These are phyloP conservation scores for Syncerus caffer DNA, from an alignment of 2,797 vertebrate genomes.

Conservation along the genomic window DNA sequence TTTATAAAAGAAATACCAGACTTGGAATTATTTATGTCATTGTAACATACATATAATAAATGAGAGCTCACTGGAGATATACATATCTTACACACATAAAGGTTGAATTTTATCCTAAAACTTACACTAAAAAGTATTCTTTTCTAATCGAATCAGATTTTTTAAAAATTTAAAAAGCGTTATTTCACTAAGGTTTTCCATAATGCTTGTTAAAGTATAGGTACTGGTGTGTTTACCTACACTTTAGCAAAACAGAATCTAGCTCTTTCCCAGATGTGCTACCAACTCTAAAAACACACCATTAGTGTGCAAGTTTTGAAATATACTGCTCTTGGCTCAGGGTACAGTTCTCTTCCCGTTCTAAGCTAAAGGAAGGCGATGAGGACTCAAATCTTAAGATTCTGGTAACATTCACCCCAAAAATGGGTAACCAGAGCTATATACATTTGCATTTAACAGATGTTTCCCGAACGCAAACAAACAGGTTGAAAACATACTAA, in stretches of 20 bases:
- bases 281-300: not conserved
- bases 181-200: not conserved
- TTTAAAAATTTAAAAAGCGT: not conserved
- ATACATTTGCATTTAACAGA: conserved; percentile 85
- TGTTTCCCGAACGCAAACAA: conserved; percentile 85
- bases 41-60: conserved; percentile 76
- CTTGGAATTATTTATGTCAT: conserved; percentile 77
- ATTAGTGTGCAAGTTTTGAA: conserved; percentile 14
- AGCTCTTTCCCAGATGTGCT: not conserved
- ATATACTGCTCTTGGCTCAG: not conserved
- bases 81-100: not conserved
- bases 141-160: conserved; percentile 37
- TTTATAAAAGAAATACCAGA: conserved; percentile 79
- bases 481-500: conserved; percentile 82
- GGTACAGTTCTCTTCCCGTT: not conserved
- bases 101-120: conserved; percentile 33
- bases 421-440: conserved; percentile 83
- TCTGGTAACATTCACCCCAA: conserved; percentile 84
- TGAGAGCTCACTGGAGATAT: conserved; percentile 65
- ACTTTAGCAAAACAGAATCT: not conserved
- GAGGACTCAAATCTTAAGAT: conserved; percentile 76
- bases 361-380: conserved; percentile 78
- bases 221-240: not conserved
- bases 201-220: not conserved
- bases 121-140: conserved; percentile 12